Evolutionary conservation across 2,113 vertebrate genomes (phyloP).

Genomic region (Dicentrarchus labrax): DNA sequence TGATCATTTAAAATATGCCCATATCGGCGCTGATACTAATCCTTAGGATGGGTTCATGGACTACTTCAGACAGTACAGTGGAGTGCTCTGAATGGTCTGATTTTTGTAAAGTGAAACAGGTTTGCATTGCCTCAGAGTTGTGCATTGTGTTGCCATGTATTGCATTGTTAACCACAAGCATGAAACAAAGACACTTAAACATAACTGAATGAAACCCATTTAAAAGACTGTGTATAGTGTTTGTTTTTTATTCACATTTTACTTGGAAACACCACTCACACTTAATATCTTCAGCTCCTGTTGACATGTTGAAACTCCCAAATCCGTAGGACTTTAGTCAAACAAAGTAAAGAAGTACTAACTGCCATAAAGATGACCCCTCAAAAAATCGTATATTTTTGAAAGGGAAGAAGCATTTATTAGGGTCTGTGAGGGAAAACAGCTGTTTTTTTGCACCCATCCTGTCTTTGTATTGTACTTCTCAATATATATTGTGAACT

Average conservation of each 20-base stretch:
- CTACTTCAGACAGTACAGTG: neutral
- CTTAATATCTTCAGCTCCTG: neutral
- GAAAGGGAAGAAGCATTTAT: neutral
- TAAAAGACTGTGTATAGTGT: neutral
- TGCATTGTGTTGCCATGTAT: neutral
- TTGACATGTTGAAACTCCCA: too few relatives aligned
- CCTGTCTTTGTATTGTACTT: slow-evolving; percentile 46
- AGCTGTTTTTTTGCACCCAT: slow-evolving; percentile 11
- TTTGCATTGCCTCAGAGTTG: neutral
- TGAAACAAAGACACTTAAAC: neutral
- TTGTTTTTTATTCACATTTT: neutral
- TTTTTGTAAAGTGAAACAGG: neutral
- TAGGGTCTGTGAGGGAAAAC: neutral
- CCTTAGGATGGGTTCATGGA: neutral
- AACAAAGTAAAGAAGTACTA: too few relatives aligned
- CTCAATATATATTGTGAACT: slow-evolving; percentile 15
- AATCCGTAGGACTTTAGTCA: too few relatives aligned
- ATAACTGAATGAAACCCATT: neutral
- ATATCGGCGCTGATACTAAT: neutral
- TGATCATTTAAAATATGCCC: neutral
- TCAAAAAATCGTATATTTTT: too few relatives aligned
- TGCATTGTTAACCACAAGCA: neutral
- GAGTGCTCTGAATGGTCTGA: neutral
- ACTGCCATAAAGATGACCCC: too few relatives aligned
- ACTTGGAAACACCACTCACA: neutral